Evolutionary conservation across 2,797 vertebrate genomes (phyloP).

Genomic region (Sparidentex hasta): DNA sequence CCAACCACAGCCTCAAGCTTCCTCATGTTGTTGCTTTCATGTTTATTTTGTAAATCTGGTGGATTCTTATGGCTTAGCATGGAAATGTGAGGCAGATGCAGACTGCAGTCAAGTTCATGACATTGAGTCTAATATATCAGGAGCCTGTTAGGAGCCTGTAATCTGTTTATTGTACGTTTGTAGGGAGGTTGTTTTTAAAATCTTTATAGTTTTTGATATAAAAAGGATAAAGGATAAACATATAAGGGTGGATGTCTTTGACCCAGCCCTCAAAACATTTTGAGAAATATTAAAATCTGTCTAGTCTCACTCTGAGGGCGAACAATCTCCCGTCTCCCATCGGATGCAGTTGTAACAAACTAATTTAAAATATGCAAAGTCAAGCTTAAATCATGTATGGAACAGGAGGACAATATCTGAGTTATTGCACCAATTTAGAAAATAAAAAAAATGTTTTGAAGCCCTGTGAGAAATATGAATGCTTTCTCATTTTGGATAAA

Average conservation of each 20-base stretch:
- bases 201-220: not conserved
- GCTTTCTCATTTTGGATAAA: not conserved
- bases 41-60: not conserved
- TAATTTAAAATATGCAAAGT: not conserved
- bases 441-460: not conserved
- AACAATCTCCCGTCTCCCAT: not conserved
- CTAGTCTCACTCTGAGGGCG: not conserved
- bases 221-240: not conserved
- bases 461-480: not conserved
- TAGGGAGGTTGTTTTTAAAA: not conserved
- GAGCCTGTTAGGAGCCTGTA: slow-evolving; percentile 1
- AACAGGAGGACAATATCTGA: not conserved
- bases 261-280: not conserved
- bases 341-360: not conserved
- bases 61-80: not conserved
- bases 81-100: not conserved
- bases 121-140: slow-evolving; percentile 6
- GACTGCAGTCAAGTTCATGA: slow-evolving; percentile 1
- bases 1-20: not conserved
- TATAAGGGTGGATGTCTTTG: not conserved
- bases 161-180: not conserved
- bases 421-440: not conserved
- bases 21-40: not conserved
- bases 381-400: not conserved
- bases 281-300: not conserved